Base-by-base conservation (phyloP, 2,888 invertebrate genomes). In the Drosophila stalkeri region DNA sequence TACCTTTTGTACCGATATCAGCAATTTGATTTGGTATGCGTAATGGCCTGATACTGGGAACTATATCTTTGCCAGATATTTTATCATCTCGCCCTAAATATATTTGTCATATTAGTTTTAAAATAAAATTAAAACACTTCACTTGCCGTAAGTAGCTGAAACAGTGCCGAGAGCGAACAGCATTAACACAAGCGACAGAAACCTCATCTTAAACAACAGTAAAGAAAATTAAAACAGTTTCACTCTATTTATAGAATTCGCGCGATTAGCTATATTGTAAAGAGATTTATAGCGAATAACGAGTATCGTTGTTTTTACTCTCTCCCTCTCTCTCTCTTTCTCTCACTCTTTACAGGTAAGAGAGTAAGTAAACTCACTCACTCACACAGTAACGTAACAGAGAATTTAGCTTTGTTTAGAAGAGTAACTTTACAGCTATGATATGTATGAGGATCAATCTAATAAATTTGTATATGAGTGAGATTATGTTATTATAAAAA, bases 161-260 rank as follows among this genome's bases (percentile, higher is more conserved):
- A 31, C 18, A 94, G 89, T 94, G 94, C 94, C 94, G 90, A 16
- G 91, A 89, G 72, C 16, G 31, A 57, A 11, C 33, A 63, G 31
- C 7, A 59, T 14, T 20, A 55, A 27, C 2, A 73, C 27, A 1
- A 46, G 8, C 44, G 16, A 35, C 57, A 35, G 27, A 11, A 20
- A 7, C n/a, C 23, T 14, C 49, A 56, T 37, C n/a, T 20, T 27
- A 27, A 47, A 14, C 41, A 37, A 37, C 2, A 66, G 23, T 62
- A 35, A 52, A 3, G 27, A 3, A 5, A n/a, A 59, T 16, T 7
- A 9, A 18, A 7, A 11, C 31, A 41, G 43, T 2, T 37, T 18
- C 1, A 9, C 27, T 44, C 44, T 56, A 51, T 64, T 69, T 72
- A 72, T 64, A 23, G 23, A 27, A 55, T 35, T 12, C 14, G 3